phyloP scores from a whole-genome alignment of 2,113 vertebrate species.

The Scomber japonicus region DNA sequence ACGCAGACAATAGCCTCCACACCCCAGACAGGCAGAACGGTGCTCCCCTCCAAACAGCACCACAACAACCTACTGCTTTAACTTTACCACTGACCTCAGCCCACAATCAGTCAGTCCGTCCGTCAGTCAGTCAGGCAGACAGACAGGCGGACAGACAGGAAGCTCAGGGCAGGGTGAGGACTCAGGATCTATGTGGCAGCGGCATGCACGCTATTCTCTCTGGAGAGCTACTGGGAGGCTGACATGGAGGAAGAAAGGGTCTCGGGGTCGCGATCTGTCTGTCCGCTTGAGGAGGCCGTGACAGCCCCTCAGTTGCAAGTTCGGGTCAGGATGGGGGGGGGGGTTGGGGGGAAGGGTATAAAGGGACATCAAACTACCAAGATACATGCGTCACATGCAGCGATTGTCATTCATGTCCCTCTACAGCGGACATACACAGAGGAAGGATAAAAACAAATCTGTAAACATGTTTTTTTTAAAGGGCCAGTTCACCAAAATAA shows the following conservation, averaged over 20 bases:
- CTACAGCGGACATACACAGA: background rate
- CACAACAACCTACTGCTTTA: conserved; percentile 19
- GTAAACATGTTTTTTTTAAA: background rate
- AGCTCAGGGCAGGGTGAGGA: background rate
- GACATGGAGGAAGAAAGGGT: conserved; percentile 45
- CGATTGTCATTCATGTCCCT: background rate
- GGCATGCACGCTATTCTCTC: background rate
- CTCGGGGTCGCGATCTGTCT: conserved; percentile 33
- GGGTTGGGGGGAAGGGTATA: no score
- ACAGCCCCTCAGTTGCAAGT: background rate
- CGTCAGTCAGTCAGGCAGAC: background rate
- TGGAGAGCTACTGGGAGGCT: conserved; percentile 23
- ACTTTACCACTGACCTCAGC: conserved; percentile 25
- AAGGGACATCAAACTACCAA: background rate
- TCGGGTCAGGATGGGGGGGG: background rate
- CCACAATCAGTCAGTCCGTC: conserved; percentile 16
- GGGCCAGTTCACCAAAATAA: background rate
- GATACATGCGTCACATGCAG: background rate
- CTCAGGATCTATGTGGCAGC: conserved; percentile 12
- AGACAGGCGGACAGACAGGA: conserved; percentile 22
- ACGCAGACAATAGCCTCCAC: conserved; percentile 63
- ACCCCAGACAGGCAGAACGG: conserved; percentile 51
- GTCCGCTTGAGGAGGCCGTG: conserved; percentile 8
- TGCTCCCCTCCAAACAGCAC: conserved; percentile 1
- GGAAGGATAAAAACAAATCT: background rate